phyloP scores from a whole-genome alignment of 2,113 vertebrate genomes.

The Dipodomys merriami region DNA sequence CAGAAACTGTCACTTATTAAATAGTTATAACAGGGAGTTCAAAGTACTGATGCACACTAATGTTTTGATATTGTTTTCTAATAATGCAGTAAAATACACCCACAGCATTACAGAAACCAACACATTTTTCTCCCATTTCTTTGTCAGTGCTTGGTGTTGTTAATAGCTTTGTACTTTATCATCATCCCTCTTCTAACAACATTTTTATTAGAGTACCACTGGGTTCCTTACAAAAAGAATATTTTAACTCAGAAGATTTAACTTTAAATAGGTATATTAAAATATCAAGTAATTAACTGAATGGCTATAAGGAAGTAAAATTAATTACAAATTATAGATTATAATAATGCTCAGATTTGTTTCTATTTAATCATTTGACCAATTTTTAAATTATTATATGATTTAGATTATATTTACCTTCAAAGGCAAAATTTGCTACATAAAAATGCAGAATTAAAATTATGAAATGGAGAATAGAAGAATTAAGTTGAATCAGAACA shows the following conservation, averaged over 20 bases:
- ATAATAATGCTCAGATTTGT: conserved; percentile 24
- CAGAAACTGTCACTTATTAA: conserved; percentile 66
- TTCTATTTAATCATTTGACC: conserved; percentile 20
- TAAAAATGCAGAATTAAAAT: conserved; percentile 66
- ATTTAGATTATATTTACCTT: background rate
- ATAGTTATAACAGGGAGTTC: conserved; percentile 27
- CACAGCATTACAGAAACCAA: conserved; percentile 52
- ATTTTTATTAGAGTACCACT: background rate
- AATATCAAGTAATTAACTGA: conserved; percentile 34
- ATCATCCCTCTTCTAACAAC: conserved; percentile 49
- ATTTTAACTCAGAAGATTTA: conserved; percentile 63
- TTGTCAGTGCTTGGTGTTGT: conserved; percentile 42
- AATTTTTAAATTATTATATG: conserved; percentile 55
- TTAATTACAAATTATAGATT: conserved; percentile 55
- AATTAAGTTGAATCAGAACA: conserved; percentile 49
- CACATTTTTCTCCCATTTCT: conserved; percentile 59
- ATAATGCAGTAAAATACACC: conserved; percentile 47
- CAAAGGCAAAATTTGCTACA: conserved; percentile 57
- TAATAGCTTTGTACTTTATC: conserved; percentile 31
- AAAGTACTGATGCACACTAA: background rate
- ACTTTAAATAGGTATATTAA: conserved; percentile 64
- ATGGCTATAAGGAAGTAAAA: conserved; percentile 5
- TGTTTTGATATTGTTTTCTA: conserved; percentile 56
- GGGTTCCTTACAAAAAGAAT: conserved; percentile 15
- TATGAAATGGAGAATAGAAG: background rate